Base-by-base conservation (phyloP, 2,797 vertebrate species). In the Rachycentron canadum region DNA sequence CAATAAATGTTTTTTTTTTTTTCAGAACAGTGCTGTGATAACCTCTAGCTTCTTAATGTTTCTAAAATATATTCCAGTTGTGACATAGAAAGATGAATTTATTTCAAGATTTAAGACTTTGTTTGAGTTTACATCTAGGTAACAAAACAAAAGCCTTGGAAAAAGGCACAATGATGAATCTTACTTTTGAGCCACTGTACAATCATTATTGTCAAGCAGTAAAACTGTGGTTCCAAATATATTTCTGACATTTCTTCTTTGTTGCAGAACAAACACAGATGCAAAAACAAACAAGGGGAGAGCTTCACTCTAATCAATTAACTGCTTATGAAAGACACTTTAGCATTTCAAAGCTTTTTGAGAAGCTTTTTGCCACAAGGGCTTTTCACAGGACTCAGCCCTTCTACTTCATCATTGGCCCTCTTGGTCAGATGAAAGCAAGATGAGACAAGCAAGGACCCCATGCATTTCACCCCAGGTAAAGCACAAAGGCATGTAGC, bases 321-420 rank as follows among this genome's bases (percentile, higher is more conserved):
- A 84, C 79, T 80, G 80, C 75, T 90, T 77, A 52, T 74, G 70
- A 87, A 83, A 66, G 67, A 81, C 50, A 74, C 69, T 87, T 92
- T 63, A 80, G 69, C 75, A 84, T 91, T 90, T 89, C 84, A 91
- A 87, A 91, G 78, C 66, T 68, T 79, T 86, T 57, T 12, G 55
- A 58, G 52, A 63, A 78, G 26, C 56, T 38, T 79, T 78, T 26
- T n/a, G 43, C 76, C 66, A 71, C 11, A 1, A 85, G 69, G 13
- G 73, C 17, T 86, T 84, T 89, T 82, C 43, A 69, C 28, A 26
- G 60, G 30, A 62, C 59, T 62, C 63, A 25, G 36, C 28, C 23
- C 62, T 59, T 23, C 72, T 40, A 73, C 76, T 62, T 85, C 63
- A 77, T 73, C 59, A 26, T 45, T 5, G 0, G 36, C 43, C 36